Conservation (phyloP, 2,888 invertebrate genomes). For the Helobdella robusta region DNA sequence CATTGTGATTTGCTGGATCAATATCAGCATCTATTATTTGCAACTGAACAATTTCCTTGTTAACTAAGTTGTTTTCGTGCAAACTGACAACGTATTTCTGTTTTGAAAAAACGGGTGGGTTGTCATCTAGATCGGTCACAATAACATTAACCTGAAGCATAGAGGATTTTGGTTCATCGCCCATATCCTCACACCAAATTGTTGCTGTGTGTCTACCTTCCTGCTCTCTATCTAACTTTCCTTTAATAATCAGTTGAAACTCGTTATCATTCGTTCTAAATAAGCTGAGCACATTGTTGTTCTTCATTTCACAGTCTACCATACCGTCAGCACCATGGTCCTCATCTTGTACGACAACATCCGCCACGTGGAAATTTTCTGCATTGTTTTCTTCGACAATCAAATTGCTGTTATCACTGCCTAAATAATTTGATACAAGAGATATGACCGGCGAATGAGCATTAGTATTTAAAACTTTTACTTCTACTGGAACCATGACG, state of each 20-base stretch:
- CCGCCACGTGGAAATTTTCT: background rate
- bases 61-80: background rate
- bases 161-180: background rate
- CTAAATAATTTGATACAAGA: background rate
- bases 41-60: constrained; percentile 1
- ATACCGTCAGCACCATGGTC: constrained; percentile 11
- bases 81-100: background rate
- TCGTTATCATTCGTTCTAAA: background rate
- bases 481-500: background rate
- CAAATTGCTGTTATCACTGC: background rate
- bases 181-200: constrained; percentile 18
- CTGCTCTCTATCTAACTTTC: constrained; percentile 1
- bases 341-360: background rate
- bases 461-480: constrained; percentile 13
- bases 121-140: constrained; percentile 15
- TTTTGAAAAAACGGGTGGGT: constrained; percentile 10
- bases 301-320: constrained; percentile 8
- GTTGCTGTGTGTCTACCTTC: background rate
- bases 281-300: background rate
- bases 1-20: background rate
- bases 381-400: constrained; percentile 14
- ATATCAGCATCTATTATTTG: constrained; percentile 5
- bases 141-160: constrained; percentile 7
- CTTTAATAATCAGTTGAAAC: constrained; percentile 9
- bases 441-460: constrained; percentile 6